Evolutionary conservation across 64 coral and sea anemone species (phyloP), one percentile per base, ranked within the genome.

Genomic region (Exaiptasia diaphana): DNA sequence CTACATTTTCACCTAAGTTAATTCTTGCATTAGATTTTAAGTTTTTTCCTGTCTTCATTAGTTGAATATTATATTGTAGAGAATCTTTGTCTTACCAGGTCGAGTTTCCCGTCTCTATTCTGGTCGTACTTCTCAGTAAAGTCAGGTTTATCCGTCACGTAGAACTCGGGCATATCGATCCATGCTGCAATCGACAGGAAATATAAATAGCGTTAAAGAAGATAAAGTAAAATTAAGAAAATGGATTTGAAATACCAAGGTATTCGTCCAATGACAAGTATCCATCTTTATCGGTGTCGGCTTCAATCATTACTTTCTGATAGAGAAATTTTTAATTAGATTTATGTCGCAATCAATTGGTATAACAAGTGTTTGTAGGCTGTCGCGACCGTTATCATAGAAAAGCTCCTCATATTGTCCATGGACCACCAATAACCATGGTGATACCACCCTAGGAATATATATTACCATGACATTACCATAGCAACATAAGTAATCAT

Each of bases 401-500:
- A n/a, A n/a, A n/a, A n/a, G n/a, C n/a, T n/a, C n/a, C n/a, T n/a
- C n/a, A n/a, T n/a, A n/a, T n/a, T n/a, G n/a, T n/a, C n/a, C n/a
- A n/a, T n/a, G n/a, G n/a, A n/a, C n/a, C n/a, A n/a, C n/a, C n/a
- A n/a, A n/a, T n/a, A n/a, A n/a, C n/a, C 54, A 59, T 43, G 14
- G 43, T 0, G 14, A 2, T 14, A 24, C 14, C n/a, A n/a, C 61
- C 35, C 21, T 28, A 63, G 27, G 6, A 12, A 57, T 13, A 55
- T 10, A 2, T 26, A 12, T 44, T 44, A 24, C 20, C 24, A 11
- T 13, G 22, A 17, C 9, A 38, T 83, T 68, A 97, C 93, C 88
- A 97, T 75, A 12, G 93, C 93, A 30, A 97, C 55, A 40, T 97
- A 97, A 14, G 62, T 25, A 32, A 91, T 77, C 93, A 97, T 97